A percentile compares a stretch with the other conserved stretches of the same genome.
phyloP scores from a whole-genome alignment of 2,888 invertebrate genomes.

The Pollenia angustigena region DNA sequence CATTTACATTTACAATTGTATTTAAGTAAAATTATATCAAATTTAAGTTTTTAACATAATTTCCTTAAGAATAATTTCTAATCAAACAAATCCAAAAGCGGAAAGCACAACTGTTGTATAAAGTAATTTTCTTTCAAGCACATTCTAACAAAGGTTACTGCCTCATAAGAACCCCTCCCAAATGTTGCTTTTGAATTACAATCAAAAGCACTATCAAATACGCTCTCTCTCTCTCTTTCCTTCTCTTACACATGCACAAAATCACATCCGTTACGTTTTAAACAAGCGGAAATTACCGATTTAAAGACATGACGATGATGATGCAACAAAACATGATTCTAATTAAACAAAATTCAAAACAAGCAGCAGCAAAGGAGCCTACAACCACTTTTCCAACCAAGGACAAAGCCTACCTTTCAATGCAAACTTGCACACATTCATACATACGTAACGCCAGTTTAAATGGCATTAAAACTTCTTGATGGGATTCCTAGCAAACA shows the following conservation, averaged over 20 bases:
- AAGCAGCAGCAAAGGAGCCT: neutral
- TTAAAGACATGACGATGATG: conserved; percentile 35
- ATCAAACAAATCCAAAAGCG: neutral
- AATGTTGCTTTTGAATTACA: neutral
- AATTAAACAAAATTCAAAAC: conserved; percentile 57
- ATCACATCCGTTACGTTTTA: conserved; percentile 62
- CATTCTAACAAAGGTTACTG: neutral
- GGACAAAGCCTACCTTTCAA: neutral
- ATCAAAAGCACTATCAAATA: neutral
- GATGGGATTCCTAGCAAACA: conserved; percentile 31
- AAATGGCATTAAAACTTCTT: conserved; percentile 53
- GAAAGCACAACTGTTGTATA: neutral
- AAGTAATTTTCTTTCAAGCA: neutral
- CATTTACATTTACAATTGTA: too few relatives aligned
- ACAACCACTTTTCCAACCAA: conserved; percentile 1
- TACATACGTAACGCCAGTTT: neutral
- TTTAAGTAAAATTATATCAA: neutral
- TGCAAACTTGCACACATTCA: neutral
- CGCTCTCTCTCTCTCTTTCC: neutral
- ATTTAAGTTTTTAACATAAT: neutral
- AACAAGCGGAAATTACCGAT: conserved; percentile 66
- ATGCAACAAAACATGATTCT: conserved; percentile 53
- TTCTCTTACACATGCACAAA: conserved; percentile 60
- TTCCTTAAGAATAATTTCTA: neutral
- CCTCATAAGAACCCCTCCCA: neutral